Base-by-base conservation (phyloP, 1,140 invertebrate species). In the Babylonia areolata region DNA sequence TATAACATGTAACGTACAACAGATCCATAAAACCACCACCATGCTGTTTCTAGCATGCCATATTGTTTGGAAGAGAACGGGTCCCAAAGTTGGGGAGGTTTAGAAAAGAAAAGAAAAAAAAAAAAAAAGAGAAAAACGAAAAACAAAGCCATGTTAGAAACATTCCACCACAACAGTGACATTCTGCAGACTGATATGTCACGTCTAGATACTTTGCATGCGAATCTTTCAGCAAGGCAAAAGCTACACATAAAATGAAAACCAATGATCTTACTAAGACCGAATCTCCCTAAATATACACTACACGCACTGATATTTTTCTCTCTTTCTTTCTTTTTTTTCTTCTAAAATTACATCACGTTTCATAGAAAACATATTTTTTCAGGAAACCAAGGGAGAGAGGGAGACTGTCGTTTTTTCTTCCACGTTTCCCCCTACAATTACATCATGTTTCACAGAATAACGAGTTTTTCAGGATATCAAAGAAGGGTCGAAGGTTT, bases 21-120 rank as follows among this genome's bases (percentile, higher is more conserved):
- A 82, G 81, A 82, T 23, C 31, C 71, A 73, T 37, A 35, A 69
- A 69, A 82, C 33, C 51, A 51, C 46, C 51, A 51, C 46, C 5
- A 37, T n/a, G 54, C 37, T 81, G 31, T 39, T 54, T 69, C 81
- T 82, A 82, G 81, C 81, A 82, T 82, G 81, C 81, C 81, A 82
- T 33, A 2, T 81, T 81, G 79, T 35, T 35, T 17, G 46, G 46
- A 51, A 9, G 9, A 51, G 46, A 51, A 9, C 17, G 46, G 46
- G 46, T 51, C n/a, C n/a, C n/a, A n/a, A n/a, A n/a, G n/a, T n/a
- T n/a, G n/a, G n/a, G n/a, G 46, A 51, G n/a, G n/a, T 51, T 12
- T 51, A 51, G 0, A 51, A 1, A 51, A 5, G 35, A 31, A 58
- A 35, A 20, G n/a, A 54, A 58, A 33, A 58, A 81, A 54, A 31